Base-by-base conservation (phyloP, 2,888 invertebrate genomes). In the Drosophila limbata region DNA sequence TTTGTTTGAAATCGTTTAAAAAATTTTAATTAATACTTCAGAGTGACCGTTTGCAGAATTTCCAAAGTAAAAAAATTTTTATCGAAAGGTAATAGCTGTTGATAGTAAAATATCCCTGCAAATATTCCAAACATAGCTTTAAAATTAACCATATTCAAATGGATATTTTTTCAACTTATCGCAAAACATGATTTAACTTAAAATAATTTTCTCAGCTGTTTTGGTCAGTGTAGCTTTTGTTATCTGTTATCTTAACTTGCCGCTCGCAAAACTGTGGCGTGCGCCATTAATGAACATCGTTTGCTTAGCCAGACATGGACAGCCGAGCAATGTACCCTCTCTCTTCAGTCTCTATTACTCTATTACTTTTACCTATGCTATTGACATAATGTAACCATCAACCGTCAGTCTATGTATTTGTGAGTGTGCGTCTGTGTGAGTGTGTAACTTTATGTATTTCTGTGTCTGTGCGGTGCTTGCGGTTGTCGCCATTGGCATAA, bases 221-320 rank as follows among this genome's bases (percentile, higher is more conserved):
- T 69, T 50, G 47, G 25, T n/a, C 52, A 66, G 78, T 77, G 77
- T 50, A 35, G 11, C 67, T 40, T 65, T 73, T 84, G 81, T 84
- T 83, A 83, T 86, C 83, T 81, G 82, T 70, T 83, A 83, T 86
- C 83, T 73, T 86, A 69, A 66, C 78, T 78, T 66, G 83, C 63
- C 80, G 76, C 73, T 77, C 48, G 59, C 73, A 62, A 69, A 77
- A 77, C 77, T 79, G 61, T 83, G 84, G 87, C 83, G 83, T 83
- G 87, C 87, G 83, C 84, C 83, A 84, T 86, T 83, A 83, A 83
- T 83, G 83, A 84, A 83, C 82, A 77, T 77, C 84, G 77, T 83
- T 83, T 84, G 87, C 84, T 81, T 86, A 84, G 79, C 84, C 79
- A 83, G 83, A 86, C 83, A 72, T 63, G 68, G 72, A 72, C 77